These are phyloP conservation scores for Calonectris borealis DNA, from an alignment of 2,113 vertebrate species.

Conservation along the genomic window DNA sequence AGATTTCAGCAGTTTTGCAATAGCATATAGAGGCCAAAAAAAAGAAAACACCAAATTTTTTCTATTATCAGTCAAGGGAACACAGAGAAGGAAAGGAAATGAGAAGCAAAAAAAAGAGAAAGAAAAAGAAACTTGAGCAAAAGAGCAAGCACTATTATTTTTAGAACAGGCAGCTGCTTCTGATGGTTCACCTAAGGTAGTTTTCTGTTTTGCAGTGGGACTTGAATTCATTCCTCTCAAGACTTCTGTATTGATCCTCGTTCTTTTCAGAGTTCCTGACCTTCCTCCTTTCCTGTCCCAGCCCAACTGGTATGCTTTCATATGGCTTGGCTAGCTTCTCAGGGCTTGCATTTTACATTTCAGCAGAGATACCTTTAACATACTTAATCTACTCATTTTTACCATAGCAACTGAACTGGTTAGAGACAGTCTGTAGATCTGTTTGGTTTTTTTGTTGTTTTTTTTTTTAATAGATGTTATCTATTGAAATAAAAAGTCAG, in stretches of 20 bases:
- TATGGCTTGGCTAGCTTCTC: neutral
- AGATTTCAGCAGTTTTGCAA: neutral
- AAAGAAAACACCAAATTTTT: neutral
- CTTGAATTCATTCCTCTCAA: conserved; percentile 21
- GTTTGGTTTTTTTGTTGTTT: neutral
- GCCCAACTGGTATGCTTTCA: conserved; percentile 17
- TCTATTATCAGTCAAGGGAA: neutral
- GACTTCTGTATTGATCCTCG: conserved; percentile 29
- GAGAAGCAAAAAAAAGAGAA: neutral
- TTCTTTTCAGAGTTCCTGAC: conserved; percentile 41
- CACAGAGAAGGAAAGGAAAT: conserved; percentile 16
- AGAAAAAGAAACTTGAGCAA: neutral
- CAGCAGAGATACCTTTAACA: neutral
- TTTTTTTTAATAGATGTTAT: neutral
- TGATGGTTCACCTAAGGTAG: conserved; percentile 15
- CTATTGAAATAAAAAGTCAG: neutral
- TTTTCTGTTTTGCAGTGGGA: neutral
- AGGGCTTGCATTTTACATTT: neutral
- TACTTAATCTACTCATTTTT: neutral
- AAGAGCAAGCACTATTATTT: conserved; percentile 28
- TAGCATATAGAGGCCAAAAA: neutral
- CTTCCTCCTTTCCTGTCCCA: conserved; percentile 22
- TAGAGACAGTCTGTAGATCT: neutral
- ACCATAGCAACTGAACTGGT: neutral
- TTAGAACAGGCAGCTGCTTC: conserved; percentile 28